Evolutionary conservation across 2,888 invertebrate genomes (phyloP).

Genomic region (Herminia tarsipennalis): DNA sequence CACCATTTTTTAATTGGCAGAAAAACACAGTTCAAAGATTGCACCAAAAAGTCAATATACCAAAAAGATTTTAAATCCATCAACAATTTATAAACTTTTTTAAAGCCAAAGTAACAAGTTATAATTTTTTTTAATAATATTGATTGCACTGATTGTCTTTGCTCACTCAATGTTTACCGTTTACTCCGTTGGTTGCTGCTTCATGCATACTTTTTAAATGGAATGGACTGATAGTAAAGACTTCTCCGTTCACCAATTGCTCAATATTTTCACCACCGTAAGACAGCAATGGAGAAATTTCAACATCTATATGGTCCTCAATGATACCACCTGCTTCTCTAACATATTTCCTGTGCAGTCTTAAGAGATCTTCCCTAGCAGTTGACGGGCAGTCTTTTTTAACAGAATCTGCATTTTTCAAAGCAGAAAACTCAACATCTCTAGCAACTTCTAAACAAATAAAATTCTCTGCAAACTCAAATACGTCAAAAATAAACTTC

Average conservation of each 20-base stretch:
- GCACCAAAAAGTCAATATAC: background rate
- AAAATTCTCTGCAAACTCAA: constrained; percentile 95
- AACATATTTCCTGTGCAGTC: constrained; percentile 92
- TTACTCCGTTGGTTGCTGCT: constrained; percentile 63
- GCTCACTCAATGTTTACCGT: constrained; percentile 65
- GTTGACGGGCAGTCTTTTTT: constrained; percentile 97
- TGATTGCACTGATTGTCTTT: constrained; percentile 7
- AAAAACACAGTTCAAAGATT: background rate
- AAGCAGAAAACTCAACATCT: constrained; percentile 97
- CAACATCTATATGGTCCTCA: constrained; percentile 88
- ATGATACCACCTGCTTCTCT: constrained; percentile 93
- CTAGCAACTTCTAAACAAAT: constrained; percentile 97
- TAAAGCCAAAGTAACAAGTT: background rate
- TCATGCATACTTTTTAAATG: constrained; percentile 82
- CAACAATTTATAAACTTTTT: constrained; percentile 4
- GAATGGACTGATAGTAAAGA: constrained; percentile 87
- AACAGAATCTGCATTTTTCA: constrained; percentile 96
- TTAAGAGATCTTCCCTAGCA: constrained; percentile 91
- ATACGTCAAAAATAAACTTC: constrained; percentile 99
- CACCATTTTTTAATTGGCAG: constrained; percentile 24
- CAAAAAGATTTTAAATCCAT: background rate
- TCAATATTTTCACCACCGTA: constrained; percentile 95
- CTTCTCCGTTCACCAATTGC: constrained; percentile 87
- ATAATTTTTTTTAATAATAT: no score
- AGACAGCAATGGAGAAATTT: constrained; percentile 96